These are phyloP conservation scores for Drosophila hydei DNA, from an alignment of 1,140 invertebrate species.

Conservation along the genomic window DNA sequence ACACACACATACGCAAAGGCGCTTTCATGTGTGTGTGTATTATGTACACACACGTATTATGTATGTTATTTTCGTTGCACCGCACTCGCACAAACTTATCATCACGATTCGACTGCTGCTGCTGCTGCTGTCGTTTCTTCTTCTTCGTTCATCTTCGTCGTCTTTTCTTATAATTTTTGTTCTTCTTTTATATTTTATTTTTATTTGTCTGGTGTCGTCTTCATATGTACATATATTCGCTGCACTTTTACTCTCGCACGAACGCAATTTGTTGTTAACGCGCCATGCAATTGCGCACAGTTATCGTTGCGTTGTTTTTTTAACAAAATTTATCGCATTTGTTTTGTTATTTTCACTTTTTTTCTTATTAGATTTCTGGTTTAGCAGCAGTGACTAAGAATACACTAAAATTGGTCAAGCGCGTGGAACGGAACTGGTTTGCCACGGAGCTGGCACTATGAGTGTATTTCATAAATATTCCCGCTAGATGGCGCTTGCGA, in stretches of 20 bases:
- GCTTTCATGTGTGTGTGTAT: conserved; percentile 39
- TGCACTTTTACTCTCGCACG: conserved; percentile 35
- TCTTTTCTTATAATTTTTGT: conserved; percentile 34
- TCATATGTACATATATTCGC: conserved; percentile 14
- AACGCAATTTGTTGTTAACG: conserved; percentile 52
- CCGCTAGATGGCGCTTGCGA: conserved; percentile 34
- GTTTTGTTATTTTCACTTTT: conserved; percentile 79
- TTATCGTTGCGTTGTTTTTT: conserved; percentile 66
- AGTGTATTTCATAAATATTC: neutral
- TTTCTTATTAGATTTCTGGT: conserved; percentile 61
- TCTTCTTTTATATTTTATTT: conserved; percentile 6
- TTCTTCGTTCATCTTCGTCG: conserved; percentile 75
- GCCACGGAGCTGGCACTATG: conserved; percentile 18
- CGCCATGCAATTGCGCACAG: conserved; percentile 41
- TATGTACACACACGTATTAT: conserved; percentile 71
- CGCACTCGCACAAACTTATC: conserved; percentile 70
- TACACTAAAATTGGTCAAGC: conserved; percentile 52
- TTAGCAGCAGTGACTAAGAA: conserved; percentile 50
- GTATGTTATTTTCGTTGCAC: conserved; percentile 76
- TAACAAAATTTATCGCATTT: conserved; percentile 70
- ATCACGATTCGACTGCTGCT: conserved; percentile 69
- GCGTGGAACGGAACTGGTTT: conserved; percentile 50
- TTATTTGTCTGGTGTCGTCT: conserved; percentile 21
- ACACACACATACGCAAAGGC: conserved; percentile 35
- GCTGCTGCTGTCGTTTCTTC: conserved; percentile 70